Base-by-base conservation (phyloP, 1,140 invertebrate genomes). In the Matsumurasca onukii region DNA sequence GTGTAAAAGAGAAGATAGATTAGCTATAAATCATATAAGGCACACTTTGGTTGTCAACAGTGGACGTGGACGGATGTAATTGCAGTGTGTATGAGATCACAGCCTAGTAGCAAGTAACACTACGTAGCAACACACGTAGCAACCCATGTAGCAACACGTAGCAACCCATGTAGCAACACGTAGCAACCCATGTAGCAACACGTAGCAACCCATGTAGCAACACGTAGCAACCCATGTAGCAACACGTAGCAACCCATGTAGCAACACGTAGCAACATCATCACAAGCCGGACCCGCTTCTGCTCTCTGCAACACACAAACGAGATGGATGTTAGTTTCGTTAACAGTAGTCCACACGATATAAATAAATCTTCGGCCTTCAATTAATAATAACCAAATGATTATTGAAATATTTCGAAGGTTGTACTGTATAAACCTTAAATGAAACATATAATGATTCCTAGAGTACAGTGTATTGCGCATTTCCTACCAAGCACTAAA, bases 21-120 rank as follows among this genome's bases (percentile, higher is more conserved):
- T n/a, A n/a, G n/a, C n/a, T n/a, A n/a, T n/a, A 45, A 45, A 45
- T 45, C 9, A 45, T 12, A 45, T 45, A 45, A 45, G n/a, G n/a
- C n/a, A n/a, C n/a, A n/a, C n/a, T n/a, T n/a, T n/a, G n/a, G n/a
- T n/a, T n/a, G 22, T 27, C 24, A 27, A 27, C 13, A 52, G 22
- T 24, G 55, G 55, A 51, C 49, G 49, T 51, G 49, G 49, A 51
- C 55, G 55, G 25, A 9, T 39, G 34, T 17, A 39, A 17, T 17
- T 9, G 34, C 17, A 39, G 34, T 5, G 34, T 39, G n/a, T 2
- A 59, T 59, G 55, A 59, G 55, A 59, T 59, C 55, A 59, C 55
- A 59, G 55, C 55, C 55, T 59, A 29, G 55, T 22, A 20, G 17
- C 24, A 17, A 20, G n/a, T 17, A 51, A 51, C 3, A 51, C 49